A percentile compares a stretch with the other conserved stretches of the same genome.
Conservation (phyloP, 2,797 vertebrate species). For the Carcharodon carcharias region DNA sequence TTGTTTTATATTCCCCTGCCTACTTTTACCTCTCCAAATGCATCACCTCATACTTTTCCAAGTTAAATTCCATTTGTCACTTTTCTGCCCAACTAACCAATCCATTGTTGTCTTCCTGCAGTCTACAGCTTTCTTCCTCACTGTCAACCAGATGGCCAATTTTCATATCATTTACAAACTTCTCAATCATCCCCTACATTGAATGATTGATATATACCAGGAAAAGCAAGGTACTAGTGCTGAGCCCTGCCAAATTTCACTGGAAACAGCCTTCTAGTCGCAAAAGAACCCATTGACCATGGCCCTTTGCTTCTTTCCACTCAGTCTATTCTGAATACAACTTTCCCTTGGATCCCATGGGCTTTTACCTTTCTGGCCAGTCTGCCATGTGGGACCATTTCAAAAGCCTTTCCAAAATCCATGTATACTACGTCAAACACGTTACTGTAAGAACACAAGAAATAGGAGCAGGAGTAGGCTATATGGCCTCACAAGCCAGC, state of each 20-base stretch:
- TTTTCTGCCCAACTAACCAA: no score
- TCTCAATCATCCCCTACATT: not conserved
- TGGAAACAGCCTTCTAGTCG: not conserved
- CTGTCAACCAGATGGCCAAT: not conserved
- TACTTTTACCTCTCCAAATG: no score
- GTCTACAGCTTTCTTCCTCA: no score
- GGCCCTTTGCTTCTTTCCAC: not conserved
- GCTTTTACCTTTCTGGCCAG: not conserved
- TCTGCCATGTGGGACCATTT: not conserved
- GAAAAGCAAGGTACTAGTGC: not conserved
- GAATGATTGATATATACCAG: not conserved
- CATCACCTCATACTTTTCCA: no score
- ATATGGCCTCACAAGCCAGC: not conserved
- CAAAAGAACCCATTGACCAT: not conserved
- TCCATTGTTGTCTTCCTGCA: no score
- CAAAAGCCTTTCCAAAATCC: not conserved
- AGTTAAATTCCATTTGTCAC: no score
- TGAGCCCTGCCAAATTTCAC: not conserved
- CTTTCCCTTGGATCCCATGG: not conserved
- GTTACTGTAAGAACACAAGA: not conserved
- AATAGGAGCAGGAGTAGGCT: no score
- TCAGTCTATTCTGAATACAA: not conserved
- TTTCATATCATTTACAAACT: not conserved
- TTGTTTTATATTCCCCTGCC: no score
- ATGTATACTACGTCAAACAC: not conserved